Percentiles rank a stretch among this genome's conserved stretches.
Evolutionary conservation across 1,140 invertebrate species (phyloP).

Genomic region (Drosophila pruinosa): DNA sequence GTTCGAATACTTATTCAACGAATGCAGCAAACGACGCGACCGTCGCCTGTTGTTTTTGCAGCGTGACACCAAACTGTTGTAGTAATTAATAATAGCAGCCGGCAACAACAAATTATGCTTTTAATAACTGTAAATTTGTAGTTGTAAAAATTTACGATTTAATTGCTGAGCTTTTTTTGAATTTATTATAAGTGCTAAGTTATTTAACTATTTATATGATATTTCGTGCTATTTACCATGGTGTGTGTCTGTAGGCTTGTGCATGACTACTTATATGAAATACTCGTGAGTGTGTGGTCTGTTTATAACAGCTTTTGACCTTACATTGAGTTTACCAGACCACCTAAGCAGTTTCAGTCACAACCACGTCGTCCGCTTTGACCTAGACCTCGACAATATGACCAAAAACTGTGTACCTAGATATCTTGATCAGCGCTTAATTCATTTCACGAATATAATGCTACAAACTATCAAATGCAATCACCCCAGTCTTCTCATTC

Average conservation of each 20-base stretch:
- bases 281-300: neutral
- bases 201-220: slow-evolving; percentile 41
- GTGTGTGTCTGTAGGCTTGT: neutral
- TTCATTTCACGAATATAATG: slow-evolving; percentile 40
- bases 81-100: slow-evolving; percentile 76
- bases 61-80: slow-evolving; percentile 78
- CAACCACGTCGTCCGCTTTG: slow-evolving; percentile 5
- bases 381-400: slow-evolving; percentile 59
- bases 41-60: slow-evolving; percentile 33
- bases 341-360: slow-evolving; percentile 37
- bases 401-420: neutral
- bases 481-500: slow-evolving; percentile 13
- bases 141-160: slow-evolving; percentile 80
- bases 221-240: slow-evolving; percentile 18
- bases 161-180: slow-evolving; percentile 70
- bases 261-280: no score
- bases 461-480: slow-evolving; percentile 35
- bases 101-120: slow-evolving; percentile 77
- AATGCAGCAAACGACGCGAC: slow-evolving; percentile 25
- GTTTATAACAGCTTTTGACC: slow-evolving; percentile 29
- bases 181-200: slow-evolving; percentile 73
- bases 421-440: slow-evolving; percentile 2
- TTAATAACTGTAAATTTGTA: slow-evolving; percentile 82
- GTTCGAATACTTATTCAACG: slow-evolving; percentile 55
- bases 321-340: slow-evolving; percentile 33